These are phyloP conservation scores for Cacatua alba DNA, from an alignment of 2,113 vertebrate species.

Conservation along the genomic window DNA sequence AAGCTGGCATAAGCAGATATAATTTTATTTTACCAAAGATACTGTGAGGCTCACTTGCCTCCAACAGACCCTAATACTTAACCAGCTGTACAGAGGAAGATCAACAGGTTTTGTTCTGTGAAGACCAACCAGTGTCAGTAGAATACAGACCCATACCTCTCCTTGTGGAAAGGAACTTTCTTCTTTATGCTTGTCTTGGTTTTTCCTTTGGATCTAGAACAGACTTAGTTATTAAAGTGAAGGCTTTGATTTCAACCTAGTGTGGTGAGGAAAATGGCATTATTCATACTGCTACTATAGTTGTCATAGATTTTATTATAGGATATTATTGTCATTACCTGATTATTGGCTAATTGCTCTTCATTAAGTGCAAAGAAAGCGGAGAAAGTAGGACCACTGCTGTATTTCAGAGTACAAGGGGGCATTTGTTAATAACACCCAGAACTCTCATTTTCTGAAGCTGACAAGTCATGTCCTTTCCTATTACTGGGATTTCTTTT, in stretches of 20 bases:
- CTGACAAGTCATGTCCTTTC: background rate
- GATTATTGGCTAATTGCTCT: background rate
- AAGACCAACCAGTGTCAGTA: background rate
- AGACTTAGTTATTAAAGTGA: background rate
- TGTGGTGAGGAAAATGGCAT: background rate
- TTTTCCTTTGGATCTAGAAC: background rate
- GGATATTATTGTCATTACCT: background rate
- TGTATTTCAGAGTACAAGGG: background rate
- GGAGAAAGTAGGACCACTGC: background rate
- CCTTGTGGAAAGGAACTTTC: background rate
- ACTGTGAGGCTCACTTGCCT: background rate
- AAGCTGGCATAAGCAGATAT: background rate
- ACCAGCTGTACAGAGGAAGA: background rate
- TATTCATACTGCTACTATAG: background rate
- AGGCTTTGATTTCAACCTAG: background rate
- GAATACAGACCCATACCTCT: background rate
- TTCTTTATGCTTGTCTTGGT: accelerated
- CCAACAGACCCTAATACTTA: background rate
- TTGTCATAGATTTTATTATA: background rate
- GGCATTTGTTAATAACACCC: background rate
- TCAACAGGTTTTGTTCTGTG: background rate
- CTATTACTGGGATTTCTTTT: background rate
- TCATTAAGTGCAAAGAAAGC: background rate
- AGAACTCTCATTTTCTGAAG: background rate
- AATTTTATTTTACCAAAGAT: background rate